Evolutionary conservation across 1,140 invertebrate genomes (phyloP).

Genomic region (Sesamia nonagrioides): DNA sequence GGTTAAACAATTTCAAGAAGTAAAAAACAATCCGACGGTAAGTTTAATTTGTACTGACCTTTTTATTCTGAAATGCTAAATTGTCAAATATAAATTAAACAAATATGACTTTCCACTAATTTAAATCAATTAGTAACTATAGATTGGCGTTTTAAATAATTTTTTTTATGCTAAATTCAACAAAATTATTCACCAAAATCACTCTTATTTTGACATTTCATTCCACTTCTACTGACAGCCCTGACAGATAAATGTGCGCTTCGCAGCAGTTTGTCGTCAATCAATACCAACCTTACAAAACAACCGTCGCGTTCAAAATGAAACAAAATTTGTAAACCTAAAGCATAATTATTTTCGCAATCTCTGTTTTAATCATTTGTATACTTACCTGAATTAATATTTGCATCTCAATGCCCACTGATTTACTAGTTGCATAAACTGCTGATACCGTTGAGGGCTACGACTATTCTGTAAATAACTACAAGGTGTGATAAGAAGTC

Average conservation of each 20-base stretch:
- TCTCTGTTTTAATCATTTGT: no score
- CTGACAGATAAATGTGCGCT: neutral
- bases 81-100: neutral
- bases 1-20: conserved; percentile 96
- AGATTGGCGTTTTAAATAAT: neutral
- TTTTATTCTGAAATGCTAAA: conserved; percentile 39
- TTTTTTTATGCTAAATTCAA: neutral
- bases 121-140: neutral
- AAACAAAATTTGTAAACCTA: neutral
- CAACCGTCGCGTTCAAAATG: conserved; percentile 10
- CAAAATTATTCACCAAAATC: conserved; percentile 23
- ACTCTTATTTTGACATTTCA: conserved; percentile 33
- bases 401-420: no score
- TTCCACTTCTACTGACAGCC: neutral
- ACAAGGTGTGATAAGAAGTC: neutral
- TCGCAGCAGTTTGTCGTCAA: neutral
- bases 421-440: no score
- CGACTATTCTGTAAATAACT: no score
- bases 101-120: neutral
- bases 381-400: no score
- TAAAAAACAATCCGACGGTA: conserved; percentile 95
- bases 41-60: conserved; percentile 74
- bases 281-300: neutral
- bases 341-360: no score
- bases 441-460: no score